These are phyloP conservation scores for Lithodes maja DNA, from an alignment of 2,888 invertebrate genomes.

Conservation along the genomic window DNA sequence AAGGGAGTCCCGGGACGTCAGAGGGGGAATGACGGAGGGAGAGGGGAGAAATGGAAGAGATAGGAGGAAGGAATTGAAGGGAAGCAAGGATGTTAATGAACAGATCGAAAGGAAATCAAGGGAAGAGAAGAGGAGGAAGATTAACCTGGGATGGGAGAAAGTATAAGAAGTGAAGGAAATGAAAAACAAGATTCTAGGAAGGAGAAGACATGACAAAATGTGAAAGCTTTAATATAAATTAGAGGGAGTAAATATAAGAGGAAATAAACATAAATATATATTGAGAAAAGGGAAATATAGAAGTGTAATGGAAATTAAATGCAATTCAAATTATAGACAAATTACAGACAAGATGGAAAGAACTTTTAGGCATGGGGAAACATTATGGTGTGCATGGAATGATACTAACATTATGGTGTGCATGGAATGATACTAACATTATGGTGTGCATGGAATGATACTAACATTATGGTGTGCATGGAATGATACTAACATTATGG, in stretches of 20 bases:
- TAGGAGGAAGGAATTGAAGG: neutral
- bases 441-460: too few relatives aligned
- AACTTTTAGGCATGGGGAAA: too few relatives aligned
- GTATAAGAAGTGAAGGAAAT: neutral
- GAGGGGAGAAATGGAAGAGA: neutral
- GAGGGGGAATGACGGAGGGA: neutral
- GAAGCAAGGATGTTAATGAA: too few relatives aligned
- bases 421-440: too few relatives aligned
- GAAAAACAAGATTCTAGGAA: neutral
- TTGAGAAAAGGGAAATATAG: neutral
- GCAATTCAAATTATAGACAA: too few relatives aligned
- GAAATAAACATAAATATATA: neutral
- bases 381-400: too few relatives aligned
- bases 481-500: too few relatives aligned
- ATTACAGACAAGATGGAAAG: too few relatives aligned
- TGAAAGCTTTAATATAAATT: neutral
- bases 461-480: too few relatives aligned
- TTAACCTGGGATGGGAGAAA: neutral
- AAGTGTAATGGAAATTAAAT: neutral
- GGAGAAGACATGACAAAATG: neutral
- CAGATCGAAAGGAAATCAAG: too few relatives aligned
- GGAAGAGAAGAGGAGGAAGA: neutral
- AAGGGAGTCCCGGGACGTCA: neutral
- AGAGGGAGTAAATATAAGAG: too few relatives aligned
- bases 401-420: too few relatives aligned